Percentiles rank a stretch among this genome's conserved stretches.
Evolutionary conservation across 1,140 invertebrate species (phyloP).

Genomic region (Mesaphorura yosii): DNA sequence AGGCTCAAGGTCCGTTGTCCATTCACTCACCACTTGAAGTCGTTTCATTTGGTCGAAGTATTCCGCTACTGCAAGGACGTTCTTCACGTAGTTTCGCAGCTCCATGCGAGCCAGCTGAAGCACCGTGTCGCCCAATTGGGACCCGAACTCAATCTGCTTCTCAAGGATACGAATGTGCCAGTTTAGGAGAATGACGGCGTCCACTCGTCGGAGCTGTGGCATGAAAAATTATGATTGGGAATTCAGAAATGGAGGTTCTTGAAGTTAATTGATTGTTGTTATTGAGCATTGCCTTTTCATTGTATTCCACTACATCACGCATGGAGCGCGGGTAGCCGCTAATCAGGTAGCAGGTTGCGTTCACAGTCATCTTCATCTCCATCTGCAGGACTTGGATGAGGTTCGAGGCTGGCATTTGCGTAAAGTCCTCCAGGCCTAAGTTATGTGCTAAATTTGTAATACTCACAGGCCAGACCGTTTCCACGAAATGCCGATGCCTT

Average conservation of each 20-base stretch:
- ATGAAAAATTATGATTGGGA: background rate
- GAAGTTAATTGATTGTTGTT: background rate
- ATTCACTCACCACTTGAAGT: slow-evolving; percentile 59
- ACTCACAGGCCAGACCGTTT: background rate
- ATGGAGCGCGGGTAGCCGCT: slow-evolving; percentile 90
- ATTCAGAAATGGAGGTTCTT: background rate
- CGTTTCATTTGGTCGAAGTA: slow-evolving; percentile 77
- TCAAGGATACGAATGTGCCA: slow-evolving; percentile 73
- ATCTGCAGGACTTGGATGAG: slow-evolving; percentile 72
- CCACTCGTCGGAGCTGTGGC: slow-evolving; percentile 69
- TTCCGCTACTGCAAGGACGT: slow-evolving; percentile 76
- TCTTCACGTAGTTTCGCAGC: slow-evolving; percentile 73
- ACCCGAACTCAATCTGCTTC: slow-evolving; percentile 77
- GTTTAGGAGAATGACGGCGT: slow-evolving; percentile 67
- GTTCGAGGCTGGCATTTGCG: slow-evolving; percentile 66
- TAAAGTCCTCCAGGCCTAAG: slow-evolving; percentile 41
- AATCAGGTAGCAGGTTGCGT: slow-evolving; percentile 82
- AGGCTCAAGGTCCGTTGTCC: too few relatives aligned
- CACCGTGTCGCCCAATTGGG: slow-evolving; percentile 72
- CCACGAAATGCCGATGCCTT: too few relatives aligned
- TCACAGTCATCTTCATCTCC: slow-evolving; percentile 82
- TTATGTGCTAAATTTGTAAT: background rate
- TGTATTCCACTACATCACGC: slow-evolving; percentile 79
- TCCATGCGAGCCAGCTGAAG: slow-evolving; percentile 73
- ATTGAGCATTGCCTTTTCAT: slow-evolving; percentile 77